These are phyloP conservation scores for Laupala kohalensis DNA, from an alignment of 1,140 invertebrate genomes.

Conservation along the genomic window DNA sequence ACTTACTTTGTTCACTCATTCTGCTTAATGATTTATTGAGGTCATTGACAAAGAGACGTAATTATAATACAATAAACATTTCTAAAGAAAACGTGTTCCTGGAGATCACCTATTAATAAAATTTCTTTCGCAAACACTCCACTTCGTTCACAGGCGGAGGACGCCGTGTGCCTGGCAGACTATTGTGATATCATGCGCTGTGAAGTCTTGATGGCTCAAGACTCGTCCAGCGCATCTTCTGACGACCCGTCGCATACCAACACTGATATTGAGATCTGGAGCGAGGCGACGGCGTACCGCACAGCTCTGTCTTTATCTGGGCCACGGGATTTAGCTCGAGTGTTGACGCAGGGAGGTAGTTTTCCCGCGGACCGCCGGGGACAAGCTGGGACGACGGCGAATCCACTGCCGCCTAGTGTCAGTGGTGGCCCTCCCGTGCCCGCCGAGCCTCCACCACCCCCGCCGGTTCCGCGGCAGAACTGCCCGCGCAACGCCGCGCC, in stretches of 20 bases:
- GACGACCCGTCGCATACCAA: constrained; percentile 41
- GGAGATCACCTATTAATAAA: too few species aligned
- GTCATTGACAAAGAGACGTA: too few species aligned
- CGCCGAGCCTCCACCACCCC: constrained; percentile 4
- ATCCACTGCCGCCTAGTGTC: neutral
- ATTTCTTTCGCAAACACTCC: too few species aligned
- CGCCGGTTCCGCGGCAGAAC: neutral
- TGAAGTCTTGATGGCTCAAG: constrained; percentile 66
- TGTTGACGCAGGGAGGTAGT: constrained; percentile 8
- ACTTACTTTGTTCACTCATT: too few species aligned
- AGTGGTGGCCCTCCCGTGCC: constrained; percentile 4
- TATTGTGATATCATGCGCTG: constrained; percentile 93
- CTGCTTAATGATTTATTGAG: too few species aligned
- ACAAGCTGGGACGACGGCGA: too few species aligned
- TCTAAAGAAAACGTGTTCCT: too few species aligned
- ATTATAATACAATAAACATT: too few species aligned
- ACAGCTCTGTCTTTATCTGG: constrained; percentile 42
- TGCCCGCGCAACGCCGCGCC: neutral
- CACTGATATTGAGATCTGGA: constrained; percentile 64
- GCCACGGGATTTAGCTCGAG: constrained; percentile 28
- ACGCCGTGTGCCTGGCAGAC: constrained; percentile 80
- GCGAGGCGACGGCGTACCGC: constrained; percentile 47
- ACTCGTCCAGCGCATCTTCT: constrained; percentile 41
- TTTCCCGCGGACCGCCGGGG: neutral
- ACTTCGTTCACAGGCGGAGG: constrained; percentile 60